Conservation (phyloP, 2,888 invertebrate species). For the Melipona bicolor region DNA sequence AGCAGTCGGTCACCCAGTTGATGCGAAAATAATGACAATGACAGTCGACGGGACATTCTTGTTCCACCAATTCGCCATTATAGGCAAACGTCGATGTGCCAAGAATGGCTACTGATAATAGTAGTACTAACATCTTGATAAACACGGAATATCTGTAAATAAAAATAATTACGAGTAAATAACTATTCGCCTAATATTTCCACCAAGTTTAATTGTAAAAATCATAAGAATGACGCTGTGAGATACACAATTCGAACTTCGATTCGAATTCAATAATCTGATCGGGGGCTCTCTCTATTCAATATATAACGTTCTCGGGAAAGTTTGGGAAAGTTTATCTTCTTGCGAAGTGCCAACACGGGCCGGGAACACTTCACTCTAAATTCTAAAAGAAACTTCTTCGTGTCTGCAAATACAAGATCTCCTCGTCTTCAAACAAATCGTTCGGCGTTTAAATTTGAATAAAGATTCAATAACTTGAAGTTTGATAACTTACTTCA, state of each 20-base stretch:
- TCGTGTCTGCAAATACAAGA: neutral
- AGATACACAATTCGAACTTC: neutral
- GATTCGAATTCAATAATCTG: neutral
- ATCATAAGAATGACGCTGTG: no score
- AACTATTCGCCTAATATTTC: neutral
- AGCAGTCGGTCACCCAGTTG: constrained; percentile 92
- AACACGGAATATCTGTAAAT: constrained; percentile 38
- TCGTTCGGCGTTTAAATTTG: constrained; percentile 3
- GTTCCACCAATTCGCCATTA: constrained; percentile 88
- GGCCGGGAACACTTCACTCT: neutral
- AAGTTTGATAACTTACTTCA: constrained; percentile 3
- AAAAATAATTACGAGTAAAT: neutral
- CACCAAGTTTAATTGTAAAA: no score
- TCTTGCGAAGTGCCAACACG: no score
- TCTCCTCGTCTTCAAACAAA: neutral
- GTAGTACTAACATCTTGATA: constrained; percentile 66
- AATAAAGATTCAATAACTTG: neutral
- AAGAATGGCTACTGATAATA: constrained; percentile 62
- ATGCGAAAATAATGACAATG: constrained; percentile 91
- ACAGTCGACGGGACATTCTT: constrained; percentile 90
- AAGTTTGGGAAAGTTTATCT: neutral
- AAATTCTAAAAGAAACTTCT: constrained; percentile 9
- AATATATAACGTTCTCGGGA: neutral
- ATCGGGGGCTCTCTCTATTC: neutral
- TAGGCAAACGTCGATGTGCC: constrained; percentile 78